Conservation (phyloP, 2,797 vertebrate species). For the Harpagifer antarcticus region DNA sequence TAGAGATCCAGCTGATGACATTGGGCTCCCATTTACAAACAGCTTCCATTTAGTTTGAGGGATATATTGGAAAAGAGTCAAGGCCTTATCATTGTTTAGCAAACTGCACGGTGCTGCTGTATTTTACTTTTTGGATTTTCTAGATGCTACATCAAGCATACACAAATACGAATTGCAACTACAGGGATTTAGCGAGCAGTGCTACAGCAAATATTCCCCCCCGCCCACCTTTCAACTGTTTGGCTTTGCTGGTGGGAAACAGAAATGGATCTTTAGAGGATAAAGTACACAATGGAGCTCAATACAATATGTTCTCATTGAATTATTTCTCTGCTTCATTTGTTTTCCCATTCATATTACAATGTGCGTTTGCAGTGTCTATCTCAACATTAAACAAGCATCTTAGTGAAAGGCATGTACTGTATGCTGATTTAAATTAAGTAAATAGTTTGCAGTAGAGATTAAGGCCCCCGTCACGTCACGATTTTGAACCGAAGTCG, state of each 20-base stretch:
- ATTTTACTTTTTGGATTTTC: background rate
- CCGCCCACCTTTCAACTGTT: constrained; percentile 60
- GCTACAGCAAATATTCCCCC: constrained; percentile 74
- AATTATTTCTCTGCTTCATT: background rate
- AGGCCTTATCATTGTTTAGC: background rate
- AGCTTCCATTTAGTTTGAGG: background rate
- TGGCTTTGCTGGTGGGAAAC: no score
- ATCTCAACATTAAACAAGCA: background rate
- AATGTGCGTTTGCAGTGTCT: background rate
- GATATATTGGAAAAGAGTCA: background rate
- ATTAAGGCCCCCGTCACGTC: no score
- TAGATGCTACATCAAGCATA: background rate
- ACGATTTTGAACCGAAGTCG: no score
- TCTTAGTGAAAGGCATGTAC: background rate
- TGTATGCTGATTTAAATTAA: background rate
- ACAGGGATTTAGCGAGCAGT: constrained; percentile 36
- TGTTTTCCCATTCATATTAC: background rate
- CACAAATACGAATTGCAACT: background rate
- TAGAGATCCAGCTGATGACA: background rate
- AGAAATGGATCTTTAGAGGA: no score
- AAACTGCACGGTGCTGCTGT: background rate
- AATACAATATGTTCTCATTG: background rate
- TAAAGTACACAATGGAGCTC: background rate
- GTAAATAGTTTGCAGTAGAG: constrained; percentile 5
- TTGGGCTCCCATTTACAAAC: background rate